Percentiles rank a stretch among this genome's conserved stretches.
phyloP scores from a whole-genome alignment of 2,888 invertebrate genomes.

The Hedychridium roseum region DNA sequence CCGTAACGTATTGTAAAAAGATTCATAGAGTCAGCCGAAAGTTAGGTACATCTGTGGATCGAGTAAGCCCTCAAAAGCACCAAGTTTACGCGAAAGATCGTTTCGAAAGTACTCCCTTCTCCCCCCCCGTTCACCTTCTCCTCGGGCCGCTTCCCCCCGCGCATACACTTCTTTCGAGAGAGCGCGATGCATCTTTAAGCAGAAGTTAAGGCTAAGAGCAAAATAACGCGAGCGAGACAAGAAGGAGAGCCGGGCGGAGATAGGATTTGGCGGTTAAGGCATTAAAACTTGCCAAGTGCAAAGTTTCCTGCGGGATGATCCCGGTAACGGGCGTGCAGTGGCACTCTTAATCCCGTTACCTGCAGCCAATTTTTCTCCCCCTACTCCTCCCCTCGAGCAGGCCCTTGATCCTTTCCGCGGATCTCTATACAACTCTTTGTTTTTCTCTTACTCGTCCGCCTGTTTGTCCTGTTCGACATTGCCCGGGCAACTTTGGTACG shows the following conservation, averaged over 20 bases:
- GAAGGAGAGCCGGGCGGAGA: conserved; percentile 17
- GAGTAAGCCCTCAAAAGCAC: too few species aligned
- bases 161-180: conserved; percentile 16
- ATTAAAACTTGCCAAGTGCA: conserved; percentile 62
- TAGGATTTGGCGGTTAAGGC: conserved; percentile 51
- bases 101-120: conserved; percentile 32
- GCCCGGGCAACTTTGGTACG: too few species aligned
- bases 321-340: conserved; percentile 51
- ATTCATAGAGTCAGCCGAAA: too few species aligned
- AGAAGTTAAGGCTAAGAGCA: neutral
- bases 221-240: conserved; percentile 20
- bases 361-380: conserved; percentile 56
- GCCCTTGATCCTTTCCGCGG: too few species aligned
- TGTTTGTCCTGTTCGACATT: too few species aligned
- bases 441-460: too few species aligned
- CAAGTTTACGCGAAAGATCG: conserved; percentile 36
- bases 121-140: too few species aligned
- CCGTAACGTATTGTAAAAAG: neutral
- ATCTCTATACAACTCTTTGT: too few species aligned
- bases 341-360: conserved; percentile 60
- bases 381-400: conserved; percentile 9
- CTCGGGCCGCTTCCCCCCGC: too few species aligned
- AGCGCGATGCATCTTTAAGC: too few species aligned
- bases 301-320: conserved; percentile 60
- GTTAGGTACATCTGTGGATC: too few species aligned